These are phyloP conservation scores for Heteromurus nitidus DNA, from an alignment of 2,888 invertebrate genomes.

Conservation along the genomic window DNA sequence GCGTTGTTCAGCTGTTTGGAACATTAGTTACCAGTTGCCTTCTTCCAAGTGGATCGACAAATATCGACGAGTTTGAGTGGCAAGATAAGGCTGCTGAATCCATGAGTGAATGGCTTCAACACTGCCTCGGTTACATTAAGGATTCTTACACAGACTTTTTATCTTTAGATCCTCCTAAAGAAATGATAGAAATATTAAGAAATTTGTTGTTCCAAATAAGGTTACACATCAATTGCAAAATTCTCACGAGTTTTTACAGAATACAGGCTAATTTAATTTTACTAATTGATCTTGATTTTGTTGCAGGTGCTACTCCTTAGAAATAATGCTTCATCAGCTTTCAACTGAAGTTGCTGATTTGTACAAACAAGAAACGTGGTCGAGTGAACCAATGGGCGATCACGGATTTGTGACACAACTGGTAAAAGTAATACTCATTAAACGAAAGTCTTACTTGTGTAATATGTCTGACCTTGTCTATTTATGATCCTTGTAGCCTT, in stretches of 20 bases:
- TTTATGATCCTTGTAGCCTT: slow-evolving; percentile 78
- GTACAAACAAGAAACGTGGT: slow-evolving; percentile 88
- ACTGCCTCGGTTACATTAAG: slow-evolving; percentile 87
- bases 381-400: slow-evolving; percentile 87
- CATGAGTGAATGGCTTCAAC: slow-evolving; percentile 83
- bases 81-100: slow-evolving; percentile 69
- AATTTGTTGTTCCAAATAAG: slow-evolving; percentile 90
- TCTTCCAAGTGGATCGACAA: slow-evolving; percentile 55
- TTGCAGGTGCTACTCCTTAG: slow-evolving; percentile 85
- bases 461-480: not conserved
- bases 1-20: slow-evolving; percentile 85
- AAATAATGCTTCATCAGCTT: slow-evolving; percentile 88
- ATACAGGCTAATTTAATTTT: slow-evolving; percentile 6
- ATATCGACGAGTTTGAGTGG: slow-evolving; percentile 69
- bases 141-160: slow-evolving; percentile 86
- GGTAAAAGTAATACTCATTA: no score
- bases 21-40: slow-evolving; percentile 78
- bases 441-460: no score
- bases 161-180: slow-evolving; percentile 89
- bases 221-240: slow-evolving; percentile 70
- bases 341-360: slow-evolving; percentile 85
- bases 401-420: slow-evolving; percentile 90
- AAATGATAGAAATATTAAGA: slow-evolving; percentile 89
- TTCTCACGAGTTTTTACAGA: not conserved
- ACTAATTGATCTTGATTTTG: slow-evolving; percentile 41